A percentile compares a stretch with the other conserved stretches of the same genome.
These are phyloP conservation scores for Drosophila neocordata DNA, from an alignment of 1,140 invertebrate genomes.

Conservation along the genomic window DNA sequence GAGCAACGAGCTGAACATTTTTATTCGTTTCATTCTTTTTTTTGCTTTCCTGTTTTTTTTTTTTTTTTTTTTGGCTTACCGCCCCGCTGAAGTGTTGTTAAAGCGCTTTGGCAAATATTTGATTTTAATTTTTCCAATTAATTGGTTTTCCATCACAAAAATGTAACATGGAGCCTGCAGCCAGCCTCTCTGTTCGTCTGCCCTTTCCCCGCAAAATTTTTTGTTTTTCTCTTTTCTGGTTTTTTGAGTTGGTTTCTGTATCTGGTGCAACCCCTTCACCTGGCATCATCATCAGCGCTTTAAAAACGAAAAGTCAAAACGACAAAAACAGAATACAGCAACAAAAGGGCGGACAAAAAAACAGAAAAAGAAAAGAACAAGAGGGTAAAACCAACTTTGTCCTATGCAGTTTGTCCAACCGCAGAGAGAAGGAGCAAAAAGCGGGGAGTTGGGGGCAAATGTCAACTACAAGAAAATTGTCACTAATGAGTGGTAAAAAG, in stretches of 20 bases:
- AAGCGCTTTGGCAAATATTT: conserved; percentile 79
- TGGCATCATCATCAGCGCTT: conserved; percentile 14
- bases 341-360: conserved; percentile 1
- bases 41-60: background rate
- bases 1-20: conserved; percentile 10
- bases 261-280: conserved; percentile 13
- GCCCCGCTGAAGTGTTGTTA: conserved; percentile 58
- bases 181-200: conserved; percentile 21
- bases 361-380: conserved; percentile 4
- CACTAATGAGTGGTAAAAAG: conserved; percentile 81
- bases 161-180: conserved; percentile 45
- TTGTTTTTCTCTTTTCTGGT: background rate
- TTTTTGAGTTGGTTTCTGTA: background rate
- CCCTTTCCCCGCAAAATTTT: too few species aligned
- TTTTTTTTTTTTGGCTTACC: background rate
- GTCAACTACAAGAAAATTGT: conserved; percentile 82
- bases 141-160: conserved; percentile 76
- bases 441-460: conserved; percentile 54
- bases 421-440: conserved; percentile 12
- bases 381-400: conserved; percentile 60
- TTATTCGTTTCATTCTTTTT: conserved; percentile 14
- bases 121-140: conserved; percentile 81
- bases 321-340: background rate
- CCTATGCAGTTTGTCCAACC: conserved; percentile 38
- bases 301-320: conserved; percentile 38